Evolutionary conservation across 2,113 vertebrate species (phyloP).

Genomic region (Tragelaphus imberbis): DNA sequence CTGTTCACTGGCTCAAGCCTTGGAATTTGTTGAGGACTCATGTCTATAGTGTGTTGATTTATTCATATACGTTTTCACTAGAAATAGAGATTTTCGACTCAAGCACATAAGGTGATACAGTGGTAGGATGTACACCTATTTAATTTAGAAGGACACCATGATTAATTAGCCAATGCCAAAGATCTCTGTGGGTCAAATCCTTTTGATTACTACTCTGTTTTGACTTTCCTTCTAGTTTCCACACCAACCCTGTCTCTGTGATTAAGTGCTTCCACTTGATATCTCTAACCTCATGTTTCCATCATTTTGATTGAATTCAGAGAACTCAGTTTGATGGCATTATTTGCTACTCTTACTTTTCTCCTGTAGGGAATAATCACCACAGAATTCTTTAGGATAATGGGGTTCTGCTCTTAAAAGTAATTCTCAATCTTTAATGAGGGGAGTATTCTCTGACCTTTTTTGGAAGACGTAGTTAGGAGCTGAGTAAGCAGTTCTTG

Average conservation of each 20-base stretch:
- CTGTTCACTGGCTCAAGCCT: background rate
- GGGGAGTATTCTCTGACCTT: background rate
- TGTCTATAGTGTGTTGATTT: background rate
- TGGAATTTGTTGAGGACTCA: background rate
- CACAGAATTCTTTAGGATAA: background rate
- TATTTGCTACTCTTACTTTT: background rate
- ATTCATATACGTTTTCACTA: background rate
- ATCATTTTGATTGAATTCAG: background rate
- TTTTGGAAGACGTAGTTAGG: background rate
- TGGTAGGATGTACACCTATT: background rate
- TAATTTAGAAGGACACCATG: background rate
- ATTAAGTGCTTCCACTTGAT: slow-evolving; percentile 11
- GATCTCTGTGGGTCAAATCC: slow-evolving; percentile 25
- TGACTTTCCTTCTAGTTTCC: background rate
- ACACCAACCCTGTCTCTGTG: slow-evolving; percentile 23
- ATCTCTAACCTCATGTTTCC: background rate
- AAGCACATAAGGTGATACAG: background rate
- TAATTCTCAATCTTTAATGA: background rate
- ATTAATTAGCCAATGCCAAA: slow-evolving; percentile 34
- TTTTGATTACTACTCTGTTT: background rate
- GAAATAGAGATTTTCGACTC: background rate
- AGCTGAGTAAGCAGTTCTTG: background rate
- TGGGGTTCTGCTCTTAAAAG: background rate
- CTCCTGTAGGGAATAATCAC: background rate
- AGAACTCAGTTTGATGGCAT: background rate